Evolutionary conservation across 2,797 vertebrate species (phyloP).

Genomic region (Siniperca scherzeri): DNA sequence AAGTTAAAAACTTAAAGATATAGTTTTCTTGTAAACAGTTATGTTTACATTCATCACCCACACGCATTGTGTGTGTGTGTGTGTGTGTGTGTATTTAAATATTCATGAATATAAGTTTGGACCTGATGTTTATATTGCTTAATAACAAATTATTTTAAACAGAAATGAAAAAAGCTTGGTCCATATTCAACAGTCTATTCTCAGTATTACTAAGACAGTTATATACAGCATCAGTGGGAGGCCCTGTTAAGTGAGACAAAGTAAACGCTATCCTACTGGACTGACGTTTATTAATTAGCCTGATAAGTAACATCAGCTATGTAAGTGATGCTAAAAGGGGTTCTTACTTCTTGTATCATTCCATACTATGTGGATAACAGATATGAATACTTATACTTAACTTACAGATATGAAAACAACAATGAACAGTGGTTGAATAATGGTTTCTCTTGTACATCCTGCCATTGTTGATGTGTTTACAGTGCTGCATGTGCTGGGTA

Average conservation of each 20-base stretch:
- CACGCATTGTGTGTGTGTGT: too few species aligned
- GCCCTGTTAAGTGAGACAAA: not conserved
- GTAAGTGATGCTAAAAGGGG: not conserved
- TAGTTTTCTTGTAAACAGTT: not conserved
- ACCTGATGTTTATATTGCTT: not conserved
- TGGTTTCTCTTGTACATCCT: constrained; percentile 2
- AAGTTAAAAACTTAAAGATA: not conserved
- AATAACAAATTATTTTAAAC: not conserved
- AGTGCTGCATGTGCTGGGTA: not conserved
- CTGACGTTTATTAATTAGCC: not conserved
- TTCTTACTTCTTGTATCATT: not conserved
- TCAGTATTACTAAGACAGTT: not conserved
- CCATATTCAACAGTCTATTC: not conserved
- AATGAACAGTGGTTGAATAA: not conserved
- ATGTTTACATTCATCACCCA: not conserved
- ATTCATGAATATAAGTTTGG: not conserved
- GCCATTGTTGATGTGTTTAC: constrained; percentile 26
- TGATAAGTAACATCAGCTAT: not conserved
- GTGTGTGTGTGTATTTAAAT: not conserved
- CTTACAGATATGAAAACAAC: too few species aligned
- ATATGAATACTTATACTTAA: constrained; percentile 3
- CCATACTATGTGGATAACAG: not conserved
- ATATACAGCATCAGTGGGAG: not conserved
- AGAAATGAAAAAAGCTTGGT: not conserved
- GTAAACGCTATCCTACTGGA: not conserved